These are phyloP conservation scores for Microctonus brassicae DNA, from an alignment of 2,888 invertebrate genomes.

Conservation along the genomic window DNA sequence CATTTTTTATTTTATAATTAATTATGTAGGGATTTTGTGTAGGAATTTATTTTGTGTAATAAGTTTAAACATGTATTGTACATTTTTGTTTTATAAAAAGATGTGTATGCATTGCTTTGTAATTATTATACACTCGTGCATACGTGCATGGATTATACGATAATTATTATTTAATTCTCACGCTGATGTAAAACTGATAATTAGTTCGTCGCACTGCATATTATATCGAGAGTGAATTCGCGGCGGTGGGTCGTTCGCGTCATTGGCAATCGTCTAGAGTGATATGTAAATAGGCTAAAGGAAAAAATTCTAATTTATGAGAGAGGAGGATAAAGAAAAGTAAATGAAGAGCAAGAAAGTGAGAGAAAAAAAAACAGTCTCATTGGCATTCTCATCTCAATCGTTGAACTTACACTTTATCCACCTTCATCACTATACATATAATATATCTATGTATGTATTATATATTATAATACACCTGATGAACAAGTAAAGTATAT, in stretches of 20 bases:
- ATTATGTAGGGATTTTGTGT: too few relatives aligned
- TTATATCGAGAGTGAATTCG: constrained; percentile 17
- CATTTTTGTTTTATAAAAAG: neutral
- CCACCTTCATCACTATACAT: neutral
- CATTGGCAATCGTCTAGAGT: constrained; percentile 15
- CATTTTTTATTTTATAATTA: too few relatives aligned
- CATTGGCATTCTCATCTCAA: constrained; percentile 17
- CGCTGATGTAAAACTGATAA: constrained; percentile 4
- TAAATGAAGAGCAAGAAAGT: neutral
- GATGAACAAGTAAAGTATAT: neutral
- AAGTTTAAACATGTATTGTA: too few relatives aligned
- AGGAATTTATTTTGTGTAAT: too few relatives aligned
- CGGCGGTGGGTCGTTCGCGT: constrained; percentile 14
- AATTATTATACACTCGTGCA: neutral
- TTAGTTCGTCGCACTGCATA: constrained; percentile 11
- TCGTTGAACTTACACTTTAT: constrained; percentile 11
- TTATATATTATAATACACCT: neutral
- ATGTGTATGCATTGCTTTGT: too few relatives aligned
- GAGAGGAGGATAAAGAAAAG: neutral
- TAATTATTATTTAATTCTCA: constrained; percentile 4
- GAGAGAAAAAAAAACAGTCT: neutral
- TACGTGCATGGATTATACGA: neutral
- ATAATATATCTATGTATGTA: neutral
- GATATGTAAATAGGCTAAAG: constrained; percentile 22
- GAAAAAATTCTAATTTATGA: too few relatives aligned